Conservation (phyloP, 1,140 invertebrate species). For the Leptoteleia sp. region DNA sequence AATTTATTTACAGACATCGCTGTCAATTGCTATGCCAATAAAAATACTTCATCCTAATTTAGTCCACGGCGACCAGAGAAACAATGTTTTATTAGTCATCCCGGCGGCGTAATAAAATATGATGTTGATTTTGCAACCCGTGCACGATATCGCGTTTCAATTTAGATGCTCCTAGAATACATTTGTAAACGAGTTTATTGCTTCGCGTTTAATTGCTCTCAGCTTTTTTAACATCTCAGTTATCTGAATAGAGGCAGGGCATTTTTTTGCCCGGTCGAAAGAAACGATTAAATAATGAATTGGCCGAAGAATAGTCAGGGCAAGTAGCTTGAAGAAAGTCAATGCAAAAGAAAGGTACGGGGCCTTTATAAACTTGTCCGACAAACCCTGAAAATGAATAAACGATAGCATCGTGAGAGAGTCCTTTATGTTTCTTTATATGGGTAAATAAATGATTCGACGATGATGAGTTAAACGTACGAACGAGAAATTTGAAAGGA, state of each 20-base stretch:
- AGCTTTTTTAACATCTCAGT: constrained; percentile 45
- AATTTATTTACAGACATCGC: too few relatives aligned
- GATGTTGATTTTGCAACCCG: constrained; percentile 23
- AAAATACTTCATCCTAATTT: too few relatives aligned
- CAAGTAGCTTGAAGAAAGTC: constrained; percentile 41
- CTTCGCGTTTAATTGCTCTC: constrained; percentile 41
- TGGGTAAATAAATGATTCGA: constrained; percentile 49
- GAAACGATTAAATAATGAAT: constrained; percentile 55
- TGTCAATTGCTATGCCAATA: too few relatives aligned
- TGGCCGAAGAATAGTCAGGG: constrained; percentile 27
- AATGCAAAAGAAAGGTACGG: constrained; percentile 15
- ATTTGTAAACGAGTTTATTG: constrained; percentile 43
- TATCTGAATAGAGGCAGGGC: constrained; percentile 36
- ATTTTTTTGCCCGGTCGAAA: constrained; percentile 31
- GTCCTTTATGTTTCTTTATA: constrained; percentile 47
- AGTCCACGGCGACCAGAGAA: too few relatives aligned
- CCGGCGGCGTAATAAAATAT: constrained; percentile 32
- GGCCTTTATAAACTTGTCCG: constrained; percentile 42
- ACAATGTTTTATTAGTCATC: constrained; percentile 43
- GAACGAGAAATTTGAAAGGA: constrained; percentile 25
- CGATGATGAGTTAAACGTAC: constrained; percentile 50
- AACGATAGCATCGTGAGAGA: constrained; percentile 49
- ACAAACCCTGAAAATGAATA: constrained; percentile 39
- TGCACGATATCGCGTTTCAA: constrained; percentile 41
- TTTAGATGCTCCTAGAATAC: constrained; percentile 41